A percentile compares a stretch with the other conserved stretches of the same genome.
Evolutionary conservation across 2,797 vertebrate species (phyloP).

Genomic region (Rhyacichthys aspro): DNA sequence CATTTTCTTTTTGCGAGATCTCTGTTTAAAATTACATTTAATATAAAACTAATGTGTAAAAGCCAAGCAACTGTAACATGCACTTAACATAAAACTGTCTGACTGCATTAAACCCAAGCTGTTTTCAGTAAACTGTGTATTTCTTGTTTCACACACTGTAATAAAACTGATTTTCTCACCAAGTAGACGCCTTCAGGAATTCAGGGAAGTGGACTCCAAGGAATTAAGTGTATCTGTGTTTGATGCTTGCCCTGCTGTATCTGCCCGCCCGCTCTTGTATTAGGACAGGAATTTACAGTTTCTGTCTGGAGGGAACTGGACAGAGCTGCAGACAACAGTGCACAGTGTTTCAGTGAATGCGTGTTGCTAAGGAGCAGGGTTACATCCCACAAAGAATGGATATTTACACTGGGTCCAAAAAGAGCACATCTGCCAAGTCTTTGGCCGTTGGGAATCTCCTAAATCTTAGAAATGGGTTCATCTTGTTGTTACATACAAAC

Average conservation of each 20-base stretch:
- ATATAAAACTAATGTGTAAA: background rate
- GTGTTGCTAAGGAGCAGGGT: constrained; percentile 61
- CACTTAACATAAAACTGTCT: background rate
- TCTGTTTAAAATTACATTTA: background rate
- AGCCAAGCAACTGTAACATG: background rate
- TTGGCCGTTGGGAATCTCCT: constrained; percentile 50
- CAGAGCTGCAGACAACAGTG: constrained; percentile 40
- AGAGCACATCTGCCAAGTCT: constrained; percentile 59
- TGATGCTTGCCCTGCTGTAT: constrained; percentile 43
- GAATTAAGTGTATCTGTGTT: constrained; percentile 40
- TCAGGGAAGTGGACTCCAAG: constrained; percentile 25
- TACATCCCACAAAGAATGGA: constrained; percentile 50
- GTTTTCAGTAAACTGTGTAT: background rate
- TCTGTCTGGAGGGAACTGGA: constrained; percentile 47
- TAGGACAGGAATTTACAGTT: constrained; percentile 56
- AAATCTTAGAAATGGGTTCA: constrained; percentile 30
- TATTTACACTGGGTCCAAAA: constrained; percentile 50
- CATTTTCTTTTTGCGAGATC: too few relatives aligned
- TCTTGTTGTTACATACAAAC: constrained; percentile 40
- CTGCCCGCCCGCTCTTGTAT: constrained; percentile 9
- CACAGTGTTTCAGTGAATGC: constrained; percentile 37
- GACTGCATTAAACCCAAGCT: background rate
- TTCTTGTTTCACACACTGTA: background rate
- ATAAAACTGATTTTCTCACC: constrained; percentile 20
- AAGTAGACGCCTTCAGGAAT: constrained; percentile 36